phyloP scores from a whole-genome alignment of 2,888 invertebrate genomes.

The Eilema depressum region DNA sequence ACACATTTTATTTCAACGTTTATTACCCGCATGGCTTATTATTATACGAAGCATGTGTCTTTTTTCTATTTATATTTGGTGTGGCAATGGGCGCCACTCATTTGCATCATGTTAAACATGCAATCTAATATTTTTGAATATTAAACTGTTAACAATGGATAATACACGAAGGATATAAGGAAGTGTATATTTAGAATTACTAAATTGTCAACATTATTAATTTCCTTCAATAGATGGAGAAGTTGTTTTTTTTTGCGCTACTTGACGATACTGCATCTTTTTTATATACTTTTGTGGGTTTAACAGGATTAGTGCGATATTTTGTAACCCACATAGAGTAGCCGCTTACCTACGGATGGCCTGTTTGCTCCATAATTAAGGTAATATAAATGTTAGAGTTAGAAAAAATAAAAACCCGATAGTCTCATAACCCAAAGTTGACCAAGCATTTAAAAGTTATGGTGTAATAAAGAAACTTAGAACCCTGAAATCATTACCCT shows the following conservation, averaged over 20 bases:
- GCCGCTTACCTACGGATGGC: too few relatives aligned
- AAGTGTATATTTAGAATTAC: background rate
- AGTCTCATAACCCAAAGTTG: too few relatives aligned
- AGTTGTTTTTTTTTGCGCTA: background rate
- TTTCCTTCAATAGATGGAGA: background rate
- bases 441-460: background rate
- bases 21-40: background rate
- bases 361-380: too few relatives aligned
- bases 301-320: background rate
- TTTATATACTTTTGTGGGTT: background rate
- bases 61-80: conserved; percentile 35
- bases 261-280: background rate
- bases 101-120: conserved; percentile 30
- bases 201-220: background rate
- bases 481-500: background rate
- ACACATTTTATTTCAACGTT: background rate
- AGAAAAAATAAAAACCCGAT: too few relatives aligned
- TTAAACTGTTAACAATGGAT: conserved; percentile 12
- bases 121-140: conserved; percentile 31
- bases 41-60: conserved; percentile 35
- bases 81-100: conserved; percentile 28
- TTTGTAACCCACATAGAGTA: background rate
- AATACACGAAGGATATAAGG: background rate
- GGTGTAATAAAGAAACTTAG: background rate
- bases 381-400: too few relatives aligned